phyloP scores from a whole-genome alignment of 2,797 vertebrate genomes.

The Hippocampus kuda region DNA sequence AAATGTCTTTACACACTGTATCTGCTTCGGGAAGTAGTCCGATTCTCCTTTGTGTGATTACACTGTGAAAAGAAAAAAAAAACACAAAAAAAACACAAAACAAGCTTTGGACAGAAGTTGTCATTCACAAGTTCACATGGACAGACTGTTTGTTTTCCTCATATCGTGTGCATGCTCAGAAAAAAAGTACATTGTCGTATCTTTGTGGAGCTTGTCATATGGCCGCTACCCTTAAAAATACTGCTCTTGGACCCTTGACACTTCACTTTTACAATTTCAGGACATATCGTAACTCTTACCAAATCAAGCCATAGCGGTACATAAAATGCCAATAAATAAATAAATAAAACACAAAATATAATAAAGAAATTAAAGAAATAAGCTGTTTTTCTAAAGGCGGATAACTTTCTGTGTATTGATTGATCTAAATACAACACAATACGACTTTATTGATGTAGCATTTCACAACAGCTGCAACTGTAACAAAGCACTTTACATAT shows the following conservation, averaged over 20 bases:
- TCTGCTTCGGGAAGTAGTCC: constrained; percentile 52
- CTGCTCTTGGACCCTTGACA: background rate
- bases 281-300: no score
- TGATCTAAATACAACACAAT: no score
- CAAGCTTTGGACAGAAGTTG: constrained; percentile 11
- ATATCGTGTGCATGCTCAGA: background rate
- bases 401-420: no score
- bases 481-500: no score
- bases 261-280: background rate
- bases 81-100: constrained; percentile 34
- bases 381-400: no score
- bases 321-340: no score
- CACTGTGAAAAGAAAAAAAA: constrained; percentile 57
- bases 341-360: no score
- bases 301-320: no score
- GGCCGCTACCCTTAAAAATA: background rate
- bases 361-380: no score
- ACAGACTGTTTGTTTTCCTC: constrained; percentile 8
- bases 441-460: no score
- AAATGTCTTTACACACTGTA: constrained; percentile 45
- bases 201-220: background rate
- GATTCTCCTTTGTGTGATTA: constrained; percentile 53
- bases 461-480: no score
- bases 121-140: constrained; percentile 24
- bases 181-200: background rate